Conservation (phyloP, 2,888 invertebrate genomes). For the Dicyrtomina minuta region DNA sequence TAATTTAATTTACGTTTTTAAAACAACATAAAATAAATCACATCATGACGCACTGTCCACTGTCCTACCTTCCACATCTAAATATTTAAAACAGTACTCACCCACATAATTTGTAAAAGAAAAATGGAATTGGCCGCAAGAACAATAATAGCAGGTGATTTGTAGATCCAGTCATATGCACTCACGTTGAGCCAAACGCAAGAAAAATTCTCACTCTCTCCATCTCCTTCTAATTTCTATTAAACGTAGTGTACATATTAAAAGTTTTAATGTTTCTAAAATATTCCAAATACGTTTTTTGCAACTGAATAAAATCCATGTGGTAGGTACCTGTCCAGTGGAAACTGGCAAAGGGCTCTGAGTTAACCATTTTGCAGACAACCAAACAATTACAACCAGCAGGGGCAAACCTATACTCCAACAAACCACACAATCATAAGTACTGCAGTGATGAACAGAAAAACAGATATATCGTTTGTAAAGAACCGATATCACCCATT, state of each 20-base stretch:
- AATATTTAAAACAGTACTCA: constrained; percentile 55
- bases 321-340: not conserved
- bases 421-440: no score
- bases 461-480: not conserved
- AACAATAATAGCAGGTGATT: constrained; percentile 78
- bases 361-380: constrained; percentile 60
- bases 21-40: no score
- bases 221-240: not conserved
- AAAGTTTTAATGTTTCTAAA: constrained; percentile 1
- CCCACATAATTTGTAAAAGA: constrained; percentile 84
- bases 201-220: constrained; percentile 8
- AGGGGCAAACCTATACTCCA: constrained; percentile 64
- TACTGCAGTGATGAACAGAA: no score
- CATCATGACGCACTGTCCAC: no score
- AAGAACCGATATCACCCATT: no score
- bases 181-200: constrained; percentile 39
- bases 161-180: constrained; percentile 80
- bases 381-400: constrained; percentile 63
- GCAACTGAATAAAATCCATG: not conserved
- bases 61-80: no score
- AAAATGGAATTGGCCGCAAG: constrained; percentile 80
- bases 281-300: not conserved
- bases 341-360: no score
- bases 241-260: not conserved
- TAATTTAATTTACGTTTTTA: constrained; percentile 53